Conservation (phyloP, 2,888 invertebrate species). For the Myopa testacea region DNA sequence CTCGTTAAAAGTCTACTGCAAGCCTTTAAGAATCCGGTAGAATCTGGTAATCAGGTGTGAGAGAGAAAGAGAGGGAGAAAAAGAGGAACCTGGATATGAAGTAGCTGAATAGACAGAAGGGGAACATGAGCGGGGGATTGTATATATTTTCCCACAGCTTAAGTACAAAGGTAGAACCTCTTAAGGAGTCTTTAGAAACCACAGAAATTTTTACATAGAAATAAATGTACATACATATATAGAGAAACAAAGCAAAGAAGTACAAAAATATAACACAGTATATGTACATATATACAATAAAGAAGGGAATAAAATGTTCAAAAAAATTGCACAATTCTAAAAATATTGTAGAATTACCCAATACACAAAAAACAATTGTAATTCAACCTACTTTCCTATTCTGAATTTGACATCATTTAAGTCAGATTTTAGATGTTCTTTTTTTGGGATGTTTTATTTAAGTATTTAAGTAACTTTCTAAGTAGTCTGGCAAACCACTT, state of each 20-base stretch:
- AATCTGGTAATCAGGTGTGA: too few relatives aligned
- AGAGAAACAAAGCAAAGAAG: too few relatives aligned
- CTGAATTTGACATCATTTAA: slow-evolving; percentile 2
- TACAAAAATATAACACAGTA: too few relatives aligned
- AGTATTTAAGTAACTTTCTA: neutral
- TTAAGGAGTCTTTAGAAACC: neutral
- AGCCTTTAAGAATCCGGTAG: neutral
- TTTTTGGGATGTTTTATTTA: neutral
- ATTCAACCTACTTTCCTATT: neutral
- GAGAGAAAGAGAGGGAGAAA: neutral
- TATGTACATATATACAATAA: too few relatives aligned
- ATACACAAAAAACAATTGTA: neutral
- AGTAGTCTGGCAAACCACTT: neutral
- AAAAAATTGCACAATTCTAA: too few relatives aligned
- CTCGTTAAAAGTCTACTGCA: slow-evolving; percentile 15
- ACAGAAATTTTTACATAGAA: neutral
- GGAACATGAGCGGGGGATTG: neutral
- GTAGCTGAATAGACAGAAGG: neutral
- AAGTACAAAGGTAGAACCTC: neutral
- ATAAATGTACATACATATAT: too few relatives aligned
- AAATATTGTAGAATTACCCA: neutral
- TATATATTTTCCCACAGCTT: neutral
- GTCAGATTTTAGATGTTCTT: neutral
- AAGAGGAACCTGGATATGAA: neutral
- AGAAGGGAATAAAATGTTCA: too few relatives aligned